Conservation (phyloP, 1,140 invertebrate species). For the Bombus haemorrhoidalis region DNA sequence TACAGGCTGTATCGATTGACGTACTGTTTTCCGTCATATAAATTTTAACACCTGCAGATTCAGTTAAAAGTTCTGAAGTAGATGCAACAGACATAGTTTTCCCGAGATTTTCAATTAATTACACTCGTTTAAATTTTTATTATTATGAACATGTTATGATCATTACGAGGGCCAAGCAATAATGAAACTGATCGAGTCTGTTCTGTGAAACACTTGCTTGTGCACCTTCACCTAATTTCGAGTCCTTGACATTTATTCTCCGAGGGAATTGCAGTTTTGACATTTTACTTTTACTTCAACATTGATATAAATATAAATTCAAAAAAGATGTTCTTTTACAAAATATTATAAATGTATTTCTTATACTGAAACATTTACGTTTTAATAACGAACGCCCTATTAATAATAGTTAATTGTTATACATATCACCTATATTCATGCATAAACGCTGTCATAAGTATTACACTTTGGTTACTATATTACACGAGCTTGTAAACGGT, state of each 20-base stretch:
- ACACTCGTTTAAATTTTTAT: neutral
- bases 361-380: neutral
- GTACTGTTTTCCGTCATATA: constrained; percentile 42
- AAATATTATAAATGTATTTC: constrained; percentile 4
- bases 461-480: neutral
- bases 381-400: neutral
- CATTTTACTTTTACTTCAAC: neutral
- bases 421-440: constrained; percentile 82
- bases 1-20: neutral
- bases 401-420: neutral
- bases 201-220: constrained; percentile 70
- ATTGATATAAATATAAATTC: neutral
- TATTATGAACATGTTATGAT: neutral
- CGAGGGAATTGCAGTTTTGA: neutral
- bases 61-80: constrained; percentile 40
- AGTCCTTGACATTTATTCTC: constrained; percentile 76
- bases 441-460: neutral
- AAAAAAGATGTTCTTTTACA: neutral
- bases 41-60: constrained; percentile 63
- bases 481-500: neutral
- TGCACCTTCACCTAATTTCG: constrained; percentile 79
- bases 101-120: neutral
- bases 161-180: neutral
- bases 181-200: constrained; percentile 32
- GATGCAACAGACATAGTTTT: constrained; percentile 31